phyloP scores from a whole-genome alignment of 1,140 invertebrate species.

The Lethocerus indicus region DNA sequence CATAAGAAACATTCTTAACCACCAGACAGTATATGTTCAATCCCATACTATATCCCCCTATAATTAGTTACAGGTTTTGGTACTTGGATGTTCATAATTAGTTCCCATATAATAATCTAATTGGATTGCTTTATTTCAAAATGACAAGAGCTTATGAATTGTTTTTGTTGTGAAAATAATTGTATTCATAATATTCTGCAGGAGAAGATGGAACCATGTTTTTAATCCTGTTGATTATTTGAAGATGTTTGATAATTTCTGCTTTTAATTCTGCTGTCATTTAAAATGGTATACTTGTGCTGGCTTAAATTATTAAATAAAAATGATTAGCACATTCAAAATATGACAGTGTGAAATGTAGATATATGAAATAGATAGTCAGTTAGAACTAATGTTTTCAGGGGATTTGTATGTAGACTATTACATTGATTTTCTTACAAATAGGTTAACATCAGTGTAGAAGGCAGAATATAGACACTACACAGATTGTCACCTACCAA shows the following conservation, averaged over 20 bases:
- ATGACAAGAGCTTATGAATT: no score
- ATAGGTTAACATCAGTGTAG: conserved; percentile 7
- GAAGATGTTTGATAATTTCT: neutral
- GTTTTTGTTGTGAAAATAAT: no score
- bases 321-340: neutral
- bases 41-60: no score
- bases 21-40: no score
- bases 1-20: no score
- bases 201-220: no score
- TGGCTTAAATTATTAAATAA: neutral
- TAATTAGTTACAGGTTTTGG: no score
- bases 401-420: conserved; percentile 5
- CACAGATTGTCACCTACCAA: conserved; percentile 12
- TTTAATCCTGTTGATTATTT: conserved; percentile 3
- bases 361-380: conserved; percentile 3
- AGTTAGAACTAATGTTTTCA: neutral
- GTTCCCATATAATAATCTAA: no score
- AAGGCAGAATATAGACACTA: conserved; percentile 14
- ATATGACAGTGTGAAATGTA: neutral
- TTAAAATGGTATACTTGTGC: neutral
- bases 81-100: no score
- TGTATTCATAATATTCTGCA: no score
- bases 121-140: no score
- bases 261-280: neutral
- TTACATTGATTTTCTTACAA: neutral